Base-by-base conservation (phyloP, 2,113 vertebrate genomes). In the Telmatochromis sp. region DNA sequence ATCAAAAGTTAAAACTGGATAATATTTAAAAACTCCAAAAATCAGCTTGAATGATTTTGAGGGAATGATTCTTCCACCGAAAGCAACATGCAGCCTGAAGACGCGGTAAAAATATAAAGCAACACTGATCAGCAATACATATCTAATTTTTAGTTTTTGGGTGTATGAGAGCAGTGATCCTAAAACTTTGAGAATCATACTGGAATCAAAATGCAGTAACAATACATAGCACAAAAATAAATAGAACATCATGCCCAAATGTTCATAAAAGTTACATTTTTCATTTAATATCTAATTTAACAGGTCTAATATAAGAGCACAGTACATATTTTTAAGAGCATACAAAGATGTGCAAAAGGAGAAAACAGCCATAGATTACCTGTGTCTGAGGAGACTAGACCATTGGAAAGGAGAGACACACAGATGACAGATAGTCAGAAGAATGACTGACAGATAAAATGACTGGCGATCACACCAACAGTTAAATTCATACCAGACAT, bases 381-480 rank as follows among this genome's bases (percentile, higher is more conserved):
- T 96, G 96, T 90, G 84, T 96, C 96, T 91, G 96, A 94, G 93
- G 96, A 95, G 89, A 97, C 95, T 96, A 97, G 91, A 94, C 57
- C 93, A 95, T 93, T 89, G 88, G 92, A 94, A 87, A 94, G 94
- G 87, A 87, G 83, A 96, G 91, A 89, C 84, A 96, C 91, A 95
- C 88, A 96, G 75, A 94, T 85, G 89, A 93, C 65, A 94, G 71
- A 92, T 51, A 92, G 90, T 95, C 92, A 94, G 86, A 93, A 86
- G 86, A 94, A 81, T 81, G 87, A 92, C 91, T 87, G 83, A 95
- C 90, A 93, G 45, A 89, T 50, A 95, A 26, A 85, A 63, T 89
- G 84, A 86, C 40, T 40, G 75, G 31, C 2, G 19, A 89, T 58
- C 19, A 94, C 45, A 89, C 53, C 23, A 89, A 79, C 75, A 87